phyloP scores from a whole-genome alignment of 2,797 vertebrate genomes.

The Leuciscus waleckii region DNA sequence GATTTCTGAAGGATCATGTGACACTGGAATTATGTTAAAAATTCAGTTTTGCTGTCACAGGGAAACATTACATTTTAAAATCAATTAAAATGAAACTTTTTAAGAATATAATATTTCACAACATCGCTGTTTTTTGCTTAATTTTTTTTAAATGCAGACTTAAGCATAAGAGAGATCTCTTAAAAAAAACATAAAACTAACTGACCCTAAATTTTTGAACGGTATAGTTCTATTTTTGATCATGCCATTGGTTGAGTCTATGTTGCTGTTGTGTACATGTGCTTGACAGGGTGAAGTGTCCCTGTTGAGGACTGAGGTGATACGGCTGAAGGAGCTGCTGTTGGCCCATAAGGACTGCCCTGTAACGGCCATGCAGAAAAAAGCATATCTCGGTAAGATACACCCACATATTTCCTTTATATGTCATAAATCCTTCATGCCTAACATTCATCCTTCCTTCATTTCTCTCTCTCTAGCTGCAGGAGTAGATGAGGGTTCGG shows the following conservation, averaged over 20 bases:
- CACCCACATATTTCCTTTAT: background rate
- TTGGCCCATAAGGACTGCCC: conserved; percentile 98
- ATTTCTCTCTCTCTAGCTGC: conserved; percentile 76
- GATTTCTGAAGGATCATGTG: background rate
- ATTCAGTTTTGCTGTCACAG: background rate
- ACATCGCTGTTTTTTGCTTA: no score
- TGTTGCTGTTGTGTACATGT: conserved; percentile 26
- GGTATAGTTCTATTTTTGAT: background rate
- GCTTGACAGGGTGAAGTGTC: conserved; percentile 89
- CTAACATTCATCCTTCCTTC: conserved; percentile 67
- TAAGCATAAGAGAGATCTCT: no score
- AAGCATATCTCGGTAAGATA: conserved; percentile 88
- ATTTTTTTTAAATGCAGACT: no score
- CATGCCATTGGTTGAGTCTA: background rate
- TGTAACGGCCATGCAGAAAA: conserved; percentile 95
- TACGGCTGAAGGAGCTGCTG: conserved; percentile 94
- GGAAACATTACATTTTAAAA: background rate
- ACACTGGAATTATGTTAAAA: background rate
- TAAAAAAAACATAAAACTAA: no score
- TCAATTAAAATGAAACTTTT: background rate
- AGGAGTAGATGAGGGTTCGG: conserved; percentile 82
- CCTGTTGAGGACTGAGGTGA: conserved; percentile 91
- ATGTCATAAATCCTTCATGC: background rate
- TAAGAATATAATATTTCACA: background rate
- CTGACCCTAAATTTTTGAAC: background rate